Percentiles rank a stretch among this genome's conserved stretches.
Conservation (phyloP, 2,888 invertebrate species). For the Luperina testacea region DNA sequence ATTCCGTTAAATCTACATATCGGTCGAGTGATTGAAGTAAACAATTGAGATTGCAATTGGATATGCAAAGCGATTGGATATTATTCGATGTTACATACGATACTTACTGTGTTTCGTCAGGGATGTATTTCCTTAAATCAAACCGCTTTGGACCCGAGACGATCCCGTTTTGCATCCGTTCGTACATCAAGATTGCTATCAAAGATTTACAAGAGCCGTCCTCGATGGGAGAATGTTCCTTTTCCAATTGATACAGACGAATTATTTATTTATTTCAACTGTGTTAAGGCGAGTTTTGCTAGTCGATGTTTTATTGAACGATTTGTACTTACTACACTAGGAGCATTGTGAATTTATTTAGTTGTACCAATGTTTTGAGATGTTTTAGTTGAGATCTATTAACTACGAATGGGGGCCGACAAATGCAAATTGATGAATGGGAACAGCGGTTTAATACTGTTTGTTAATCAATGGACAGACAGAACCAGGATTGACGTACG, state of each 20-base stretch:
- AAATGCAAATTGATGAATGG: slow-evolving; percentile 61
- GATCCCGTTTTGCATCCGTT: slow-evolving; percentile 89
- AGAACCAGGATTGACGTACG: slow-evolving; percentile 1
- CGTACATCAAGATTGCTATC: slow-evolving; percentile 90
- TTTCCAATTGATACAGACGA: slow-evolving; percentile 81
- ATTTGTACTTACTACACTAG: slow-evolving; percentile 53
- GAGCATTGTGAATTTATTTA: slow-evolving; percentile 59
- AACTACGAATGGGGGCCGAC: slow-evolving; percentile 45
- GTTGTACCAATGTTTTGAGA: slow-evolving; percentile 51
- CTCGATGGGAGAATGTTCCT: slow-evolving; percentile 78
- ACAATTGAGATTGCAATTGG: slow-evolving; percentile 82
- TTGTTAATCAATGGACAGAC: slow-evolving; percentile 34
- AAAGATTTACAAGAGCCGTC: slow-evolving; percentile 89
- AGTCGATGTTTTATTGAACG: slow-evolving; percentile 58
- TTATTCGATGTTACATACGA: slow-evolving; percentile 75
- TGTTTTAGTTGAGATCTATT: slow-evolving; percentile 51
- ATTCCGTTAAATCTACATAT: slow-evolving; percentile 74
- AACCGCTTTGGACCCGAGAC: slow-evolving; percentile 77
- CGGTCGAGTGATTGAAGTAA: slow-evolving; percentile 76
- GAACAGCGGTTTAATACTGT: slow-evolving; percentile 39
- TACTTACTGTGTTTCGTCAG: slow-evolving; percentile 70
- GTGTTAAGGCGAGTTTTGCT: slow-evolving; percentile 68
- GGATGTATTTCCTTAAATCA: slow-evolving; percentile 85
- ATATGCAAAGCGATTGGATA: slow-evolving; percentile 77
- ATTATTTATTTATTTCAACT: slow-evolving; percentile 82